Evolutionary conservation across 2,888 invertebrate species (phyloP).

Genomic region (Nudaria mundana): DNA sequence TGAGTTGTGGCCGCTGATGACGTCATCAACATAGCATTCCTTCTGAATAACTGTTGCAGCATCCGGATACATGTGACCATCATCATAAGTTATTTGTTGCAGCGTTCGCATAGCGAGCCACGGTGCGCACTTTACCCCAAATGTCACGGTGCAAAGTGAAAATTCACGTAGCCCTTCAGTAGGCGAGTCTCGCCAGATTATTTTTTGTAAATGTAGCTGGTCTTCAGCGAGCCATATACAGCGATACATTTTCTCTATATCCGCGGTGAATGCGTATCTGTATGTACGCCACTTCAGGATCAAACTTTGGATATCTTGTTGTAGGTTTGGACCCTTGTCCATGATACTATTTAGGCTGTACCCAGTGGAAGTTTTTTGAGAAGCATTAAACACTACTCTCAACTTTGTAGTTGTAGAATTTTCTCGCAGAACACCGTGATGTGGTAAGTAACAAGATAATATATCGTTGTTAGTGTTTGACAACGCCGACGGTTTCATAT

Average conservation of each 20-base stretch:
- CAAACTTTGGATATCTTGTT: slow-evolving; percentile 13
- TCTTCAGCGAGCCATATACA: slow-evolving; percentile 12
- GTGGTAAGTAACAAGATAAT: slow-evolving; percentile 1
- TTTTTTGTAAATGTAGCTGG: slow-evolving; percentile 17
- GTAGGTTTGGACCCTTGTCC: slow-evolving; percentile 14
- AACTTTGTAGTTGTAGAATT: slow-evolving; percentile 2
- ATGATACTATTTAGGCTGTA: not conserved
- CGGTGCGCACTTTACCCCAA: too few relatives aligned
- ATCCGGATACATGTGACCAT: slow-evolving; percentile 1
- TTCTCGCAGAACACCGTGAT: not conserved
- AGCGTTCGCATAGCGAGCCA: slow-evolving; percentile 12
- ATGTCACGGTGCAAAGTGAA: not conserved
- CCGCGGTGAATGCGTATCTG: slow-evolving; percentile 18
- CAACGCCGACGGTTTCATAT: not conserved
- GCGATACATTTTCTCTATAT: slow-evolving; percentile 26
- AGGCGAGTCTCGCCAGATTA: slow-evolving; percentile 3
- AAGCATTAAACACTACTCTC: slow-evolving; percentile 4
- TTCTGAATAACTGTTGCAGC: not conserved
- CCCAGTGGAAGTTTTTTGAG: not conserved
- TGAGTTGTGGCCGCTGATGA: not conserved
- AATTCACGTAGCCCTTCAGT: not conserved
- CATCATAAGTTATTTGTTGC: slow-evolving; percentile 14
- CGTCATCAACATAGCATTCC: not conserved
- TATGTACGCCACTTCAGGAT: slow-evolving; percentile 19
- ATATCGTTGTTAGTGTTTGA: not conserved